Percentiles rank a stretch among this genome's conserved stretches.
Evolutionary conservation across 2,113 vertebrate genomes (phyloP).

Genomic region (Papio anubis): DNA sequence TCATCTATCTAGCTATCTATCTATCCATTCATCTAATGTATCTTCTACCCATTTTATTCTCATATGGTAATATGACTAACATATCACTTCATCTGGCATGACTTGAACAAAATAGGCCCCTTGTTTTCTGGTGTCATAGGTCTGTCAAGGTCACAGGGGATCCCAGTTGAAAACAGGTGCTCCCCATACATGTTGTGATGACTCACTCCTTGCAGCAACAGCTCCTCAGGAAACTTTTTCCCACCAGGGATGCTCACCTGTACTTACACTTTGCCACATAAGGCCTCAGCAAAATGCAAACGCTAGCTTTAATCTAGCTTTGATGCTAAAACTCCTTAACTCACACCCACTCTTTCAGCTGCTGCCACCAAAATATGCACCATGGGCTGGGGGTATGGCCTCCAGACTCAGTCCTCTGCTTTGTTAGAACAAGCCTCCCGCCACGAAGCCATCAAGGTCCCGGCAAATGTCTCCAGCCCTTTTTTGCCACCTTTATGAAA

Average conservation of each 20-base stretch:
- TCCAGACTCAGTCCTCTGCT: background rate
- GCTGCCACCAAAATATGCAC: background rate
- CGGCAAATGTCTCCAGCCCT: background rate
- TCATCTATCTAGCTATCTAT: background rate
- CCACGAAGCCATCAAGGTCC: background rate
- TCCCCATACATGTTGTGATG: background rate
- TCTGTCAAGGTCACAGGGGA: background rate
- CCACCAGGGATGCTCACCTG: background rate
- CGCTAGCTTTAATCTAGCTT: slow-evolving; percentile 23
- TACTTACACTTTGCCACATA: background rate
- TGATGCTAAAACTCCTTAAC: slow-evolving; percentile 8
- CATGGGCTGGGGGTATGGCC: too few relatives aligned
- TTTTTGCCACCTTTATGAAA: background rate
- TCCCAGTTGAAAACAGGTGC: background rate
- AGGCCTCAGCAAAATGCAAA: background rate
- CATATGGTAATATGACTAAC: background rate
- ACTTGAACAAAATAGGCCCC: background rate
- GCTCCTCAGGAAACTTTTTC: background rate
- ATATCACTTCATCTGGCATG: background rate
- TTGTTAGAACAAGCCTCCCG: background rate
- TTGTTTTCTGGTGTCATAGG: background rate
- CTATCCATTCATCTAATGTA: background rate
- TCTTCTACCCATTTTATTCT: background rate
- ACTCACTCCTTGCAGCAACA: background rate
- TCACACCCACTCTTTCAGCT: background rate